A percentile compares a stretch with the other conserved stretches of the same genome.
Conservation (phyloP, 2,113 vertebrate species). For the Phalacrocorax aristotelis region DNA sequence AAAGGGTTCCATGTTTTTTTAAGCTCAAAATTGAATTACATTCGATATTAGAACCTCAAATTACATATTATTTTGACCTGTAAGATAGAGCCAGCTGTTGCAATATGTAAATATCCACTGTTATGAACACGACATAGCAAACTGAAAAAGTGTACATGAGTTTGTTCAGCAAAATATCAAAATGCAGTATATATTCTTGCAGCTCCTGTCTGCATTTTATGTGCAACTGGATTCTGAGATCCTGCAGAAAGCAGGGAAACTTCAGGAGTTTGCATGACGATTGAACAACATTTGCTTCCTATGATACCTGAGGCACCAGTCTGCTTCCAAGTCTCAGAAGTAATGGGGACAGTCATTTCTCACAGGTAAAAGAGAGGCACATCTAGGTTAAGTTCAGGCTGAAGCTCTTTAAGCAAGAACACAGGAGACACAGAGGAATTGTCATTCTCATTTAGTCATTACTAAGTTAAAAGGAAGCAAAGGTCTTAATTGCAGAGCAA, state of each 20-base stretch:
- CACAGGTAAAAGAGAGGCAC: neutral
- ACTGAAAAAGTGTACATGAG: neutral
- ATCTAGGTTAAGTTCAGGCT: neutral
- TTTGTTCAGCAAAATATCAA: neutral
- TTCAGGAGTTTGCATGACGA: neutral
- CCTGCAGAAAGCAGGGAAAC: neutral
- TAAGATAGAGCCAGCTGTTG: neutral
- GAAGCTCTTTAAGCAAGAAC: neutral
- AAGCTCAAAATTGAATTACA: neutral
- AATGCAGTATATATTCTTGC: neutral
- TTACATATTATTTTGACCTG: neutral
- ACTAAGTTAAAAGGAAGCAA: neutral
- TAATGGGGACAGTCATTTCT: neutral
- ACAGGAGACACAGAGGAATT: neutral
- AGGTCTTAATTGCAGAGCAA: neutral
- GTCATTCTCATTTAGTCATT: neutral
- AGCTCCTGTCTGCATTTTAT: neutral
- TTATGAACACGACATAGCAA: neutral
- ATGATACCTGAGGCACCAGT: neutral
- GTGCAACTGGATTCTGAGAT: neutral
- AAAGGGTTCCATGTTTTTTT: neutral
- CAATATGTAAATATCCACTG: neutral
- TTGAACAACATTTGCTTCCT: neutral
- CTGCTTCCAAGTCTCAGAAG: neutral
- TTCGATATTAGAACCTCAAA: neutral